Base-by-base conservation (phyloP, 2,888 invertebrate species). In the Caenorhabditis japonica region DNA sequence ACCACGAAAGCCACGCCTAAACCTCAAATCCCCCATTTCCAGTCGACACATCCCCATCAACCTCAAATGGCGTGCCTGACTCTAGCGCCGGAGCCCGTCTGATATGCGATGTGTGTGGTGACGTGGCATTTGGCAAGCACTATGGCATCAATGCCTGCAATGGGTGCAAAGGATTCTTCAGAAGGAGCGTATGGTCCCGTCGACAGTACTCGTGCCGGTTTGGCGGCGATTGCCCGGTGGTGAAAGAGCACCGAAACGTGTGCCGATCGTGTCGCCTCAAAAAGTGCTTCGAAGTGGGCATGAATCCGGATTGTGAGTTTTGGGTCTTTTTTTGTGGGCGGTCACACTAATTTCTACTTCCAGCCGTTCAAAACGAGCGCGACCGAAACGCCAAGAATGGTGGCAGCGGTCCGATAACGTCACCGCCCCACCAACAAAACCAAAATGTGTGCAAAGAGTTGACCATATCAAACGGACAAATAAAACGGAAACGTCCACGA, bases 171-270 rank as follows among this genome's bases (percentile, higher is more conserved):
- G 81, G 78, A n/a, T 78, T 78, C 49, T 78, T 78, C 25, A 47
- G 77, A 47, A 36, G 77, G 51, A 75, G 79, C 58, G 81, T 84
- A 1, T 84, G 83, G 84, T 75, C 76, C 15, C 68, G 84, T 3
- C 68, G 84, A 17, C 81, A 81, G 43, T 84, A 84, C 64, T 77
- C 76, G 4, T 84, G 84, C 61, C 76, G 84, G 2, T 84, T 84
- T 56, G 83, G 82, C 21, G 83, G 83, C 13, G 83, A 84, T 52
- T 84, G 84, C 51, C 78, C 80, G 5, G 83, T 84, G 8, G 79
- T 81, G 10, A 84, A 84, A 61, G 83, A 84, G 49, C 81, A 81
- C 52, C 69, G 84, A 36, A 84, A 84, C 60, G 83, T 84, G n/a
- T 84, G 84, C 47, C 61, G 84, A 44, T 76, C 80, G 7, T 84